phyloP scores from a whole-genome alignment of 1,140 invertebrate species.

The Ceratitis capitata region DNA sequence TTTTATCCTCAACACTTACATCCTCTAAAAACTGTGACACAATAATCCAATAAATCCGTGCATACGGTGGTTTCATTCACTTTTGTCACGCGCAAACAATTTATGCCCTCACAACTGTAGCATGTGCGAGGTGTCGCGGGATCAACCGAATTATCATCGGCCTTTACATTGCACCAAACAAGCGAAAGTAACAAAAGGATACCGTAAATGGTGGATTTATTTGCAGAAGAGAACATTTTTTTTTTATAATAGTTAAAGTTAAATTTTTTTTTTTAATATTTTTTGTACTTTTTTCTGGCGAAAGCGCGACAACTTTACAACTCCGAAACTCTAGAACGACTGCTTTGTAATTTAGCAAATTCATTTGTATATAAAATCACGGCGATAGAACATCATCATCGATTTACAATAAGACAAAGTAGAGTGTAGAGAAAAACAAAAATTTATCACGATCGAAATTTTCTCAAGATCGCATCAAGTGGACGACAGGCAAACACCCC shows the following conservation, averaged over 20 bases:
- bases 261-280: no score
- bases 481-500: background rate
- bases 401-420: background rate
- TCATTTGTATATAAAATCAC: background rate
- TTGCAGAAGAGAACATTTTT: background rate
- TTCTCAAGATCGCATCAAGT: constrained; percentile 19
- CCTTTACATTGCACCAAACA: background rate
- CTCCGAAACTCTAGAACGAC: background rate
- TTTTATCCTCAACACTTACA: constrained; percentile 52
- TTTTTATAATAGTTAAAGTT: background rate
- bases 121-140: constrained; percentile 44
- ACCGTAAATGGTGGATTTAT: background rate
- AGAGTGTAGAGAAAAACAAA: background rate
- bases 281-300: no score
- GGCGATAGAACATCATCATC: no score
- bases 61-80: constrained; percentile 49
- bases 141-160: background rate
- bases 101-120: constrained; percentile 58
- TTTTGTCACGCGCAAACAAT: constrained; percentile 51
- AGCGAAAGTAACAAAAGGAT: background rate
- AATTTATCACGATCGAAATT: background rate
- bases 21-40: constrained; percentile 55
- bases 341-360: background rate
- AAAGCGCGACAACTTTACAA: background rate
- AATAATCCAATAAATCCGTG: constrained; percentile 54